Base-by-base conservation (phyloP, 92 coral and sea anemone species). In the Paramuricea clavata region DNA sequence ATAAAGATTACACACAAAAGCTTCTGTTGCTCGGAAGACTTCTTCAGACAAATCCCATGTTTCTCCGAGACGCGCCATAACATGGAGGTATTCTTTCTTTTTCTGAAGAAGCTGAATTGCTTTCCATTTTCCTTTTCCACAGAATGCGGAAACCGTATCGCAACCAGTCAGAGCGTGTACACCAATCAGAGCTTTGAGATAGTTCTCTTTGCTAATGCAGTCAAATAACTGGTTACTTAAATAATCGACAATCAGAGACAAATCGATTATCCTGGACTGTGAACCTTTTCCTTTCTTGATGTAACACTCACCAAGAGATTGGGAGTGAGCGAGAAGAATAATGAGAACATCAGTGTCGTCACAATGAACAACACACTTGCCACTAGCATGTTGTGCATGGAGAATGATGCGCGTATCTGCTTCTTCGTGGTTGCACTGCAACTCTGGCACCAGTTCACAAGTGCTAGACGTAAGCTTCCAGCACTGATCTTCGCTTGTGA, bases 281-380 rank as follows among this genome's bases (percentile, higher is more conserved):
- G 65, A 27, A 12, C 61, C 81, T 44, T 32, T 75, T 47, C 92
- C 88, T 54, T 87, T 92, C 91, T 87, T 86, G 26, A 82, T 61
- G 88, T 59, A 92, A 83, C 93, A 87, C 86, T 87, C 57, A 21
- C 90, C 87, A 36, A 85, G 90, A 23, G 27, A 44, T 52, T 76
- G 83, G 76, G 71, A 28, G 61, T 87, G 90, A 21, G 80, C 86
- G 49, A 88, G 78, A 21, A 91, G 91, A 28, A 88, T 78, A 26
- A 93, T 64, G 10, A 93, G 81, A n/a, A 93, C 90, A 52, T 87
- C 92, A 0, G 93, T 87, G 62, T 90, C 90, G 22, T 93, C 91
- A 43, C 87, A 70, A n/a, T 87, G 93, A 67, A 85, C 75, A 62
- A 81, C 76, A 34, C 90, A 77, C 73, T 25, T 32, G 21, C 90